Percentiles rank a stretch among this genome's conserved stretches.
Evolutionary conservation across 2,888 invertebrate species (phyloP).

Genomic region (Parasteatoda lunata): DNA sequence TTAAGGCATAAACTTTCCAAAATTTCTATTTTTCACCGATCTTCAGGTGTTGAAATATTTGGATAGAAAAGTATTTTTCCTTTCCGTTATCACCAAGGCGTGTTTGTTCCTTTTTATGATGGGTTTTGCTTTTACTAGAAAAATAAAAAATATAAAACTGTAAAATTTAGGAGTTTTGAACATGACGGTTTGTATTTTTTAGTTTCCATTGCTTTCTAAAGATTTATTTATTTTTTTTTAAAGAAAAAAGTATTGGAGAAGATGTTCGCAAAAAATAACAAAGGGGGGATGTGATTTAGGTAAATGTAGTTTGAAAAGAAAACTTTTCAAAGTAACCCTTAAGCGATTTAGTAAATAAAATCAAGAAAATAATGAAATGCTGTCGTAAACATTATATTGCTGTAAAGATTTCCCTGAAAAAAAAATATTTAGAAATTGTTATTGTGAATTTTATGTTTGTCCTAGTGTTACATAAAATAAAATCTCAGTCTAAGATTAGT

Average conservation of each 20-base stretch:
- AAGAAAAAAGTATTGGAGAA: neutral
- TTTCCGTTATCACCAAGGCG: neutral
- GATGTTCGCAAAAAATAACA: neutral
- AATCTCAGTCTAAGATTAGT: too few relatives aligned
- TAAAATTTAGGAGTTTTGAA: neutral
- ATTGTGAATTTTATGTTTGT: too few relatives aligned
- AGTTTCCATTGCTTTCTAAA: too few relatives aligned
- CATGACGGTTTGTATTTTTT: neutral
- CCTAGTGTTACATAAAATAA: too few relatives aligned
- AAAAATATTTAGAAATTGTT: too few relatives aligned
- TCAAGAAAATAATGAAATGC: too few relatives aligned
- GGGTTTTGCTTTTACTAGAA: constrained; percentile 1
- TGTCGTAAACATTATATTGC: too few relatives aligned
- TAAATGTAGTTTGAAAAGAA: too few relatives aligned
- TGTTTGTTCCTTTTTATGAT: constrained; percentile 1
- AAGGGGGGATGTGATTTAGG: too few relatives aligned
- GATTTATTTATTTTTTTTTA: neutral
- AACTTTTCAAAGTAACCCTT: too few relatives aligned
- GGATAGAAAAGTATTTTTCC: constrained; percentile 6
- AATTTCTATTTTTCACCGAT: constrained; percentile 13
- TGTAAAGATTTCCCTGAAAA: too few relatives aligned
- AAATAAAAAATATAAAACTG: neutral
- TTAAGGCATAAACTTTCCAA: neutral
- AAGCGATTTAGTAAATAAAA: too few relatives aligned
- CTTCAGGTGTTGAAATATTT: constrained; percentile 49